Evolutionary conservation across 1,140 invertebrate species (phyloP).

Genomic region (Drosophila bifasciata): DNA sequence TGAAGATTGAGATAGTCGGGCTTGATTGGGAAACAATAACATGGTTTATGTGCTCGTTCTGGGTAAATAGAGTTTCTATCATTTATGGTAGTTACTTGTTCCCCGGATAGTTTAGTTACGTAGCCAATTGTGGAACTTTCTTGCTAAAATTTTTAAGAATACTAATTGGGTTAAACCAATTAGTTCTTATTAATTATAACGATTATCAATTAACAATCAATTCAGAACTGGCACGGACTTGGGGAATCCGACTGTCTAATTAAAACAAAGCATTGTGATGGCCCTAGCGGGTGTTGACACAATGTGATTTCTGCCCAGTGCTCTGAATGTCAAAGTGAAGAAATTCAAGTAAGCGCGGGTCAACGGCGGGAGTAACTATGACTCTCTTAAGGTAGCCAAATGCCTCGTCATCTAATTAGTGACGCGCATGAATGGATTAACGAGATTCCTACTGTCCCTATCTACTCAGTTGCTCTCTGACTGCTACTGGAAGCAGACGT

Average conservation of each 20-base stretch:
- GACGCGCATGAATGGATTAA: slow-evolving; percentile 22
- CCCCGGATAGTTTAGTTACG: slow-evolving; percentile 69
- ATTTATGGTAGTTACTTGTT: slow-evolving; percentile 18
- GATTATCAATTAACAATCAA: slow-evolving; percentile 48
- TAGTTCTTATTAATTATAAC: slow-evolving; percentile 43
- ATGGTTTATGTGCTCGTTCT: slow-evolving; percentile 44
- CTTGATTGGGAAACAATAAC: slow-evolving; percentile 46
- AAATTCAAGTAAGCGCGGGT: too few species aligned
- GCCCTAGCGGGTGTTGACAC: slow-evolving; percentile 85
- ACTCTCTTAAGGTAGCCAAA: not conserved
- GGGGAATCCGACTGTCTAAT: slow-evolving; percentile 39
- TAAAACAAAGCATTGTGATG: slow-evolving; percentile 52
- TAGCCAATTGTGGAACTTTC: slow-evolving; percentile 55
- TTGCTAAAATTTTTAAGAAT: slow-evolving; percentile 83
- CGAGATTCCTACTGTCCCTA: slow-evolving; percentile 24
- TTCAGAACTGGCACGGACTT: slow-evolving; percentile 38
- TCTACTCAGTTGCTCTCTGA: not conserved
- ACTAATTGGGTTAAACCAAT: slow-evolving; percentile 37
- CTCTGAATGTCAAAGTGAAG: too few species aligned
- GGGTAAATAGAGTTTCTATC: slow-evolving; percentile 85
- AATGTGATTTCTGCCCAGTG: slow-evolving; percentile 66
- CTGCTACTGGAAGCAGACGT: too few species aligned
- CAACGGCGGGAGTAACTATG: too few species aligned
- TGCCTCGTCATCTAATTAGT: slow-evolving; percentile 19
- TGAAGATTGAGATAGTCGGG: slow-evolving; percentile 84